Base-by-base conservation (phyloP, 2,113 vertebrate species). In the Elaphurus davidianus region DNA sequence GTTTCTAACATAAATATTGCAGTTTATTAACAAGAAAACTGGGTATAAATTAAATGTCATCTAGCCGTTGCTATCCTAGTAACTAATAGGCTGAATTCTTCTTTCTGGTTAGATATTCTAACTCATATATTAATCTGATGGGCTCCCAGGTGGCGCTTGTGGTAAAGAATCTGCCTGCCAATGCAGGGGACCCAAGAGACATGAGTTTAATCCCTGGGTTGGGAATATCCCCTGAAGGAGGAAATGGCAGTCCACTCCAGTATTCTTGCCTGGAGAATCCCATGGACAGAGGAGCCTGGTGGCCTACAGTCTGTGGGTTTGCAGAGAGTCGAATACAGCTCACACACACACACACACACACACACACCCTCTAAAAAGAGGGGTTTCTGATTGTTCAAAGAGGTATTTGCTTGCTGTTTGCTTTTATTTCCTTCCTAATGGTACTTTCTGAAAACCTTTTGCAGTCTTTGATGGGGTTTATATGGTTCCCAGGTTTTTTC, bases 21-120 rank as follows among this genome's bases (percentile, higher is more conserved):
- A 45, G 3, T 79, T 86, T 79, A 85, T 78, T 74, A 94, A 43
- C 67, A 62, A 47, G 33, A 64, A 74, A 92, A 21, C 45, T 52
- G 78, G 40, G 9, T 92, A 16, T 84, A 60, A 74, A 45, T 28
- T 62, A 55, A 59, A 74, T 59, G 54, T 45, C 52, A 59, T 74
- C n/a, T 60, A 54, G 28, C 86, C 9, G 2, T 87, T 5, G 19
- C 67, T 83, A 2, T 81, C 19, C 50, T 60, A 36, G 16, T 25
- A 82, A 36, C n/a, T 81, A 52, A 3, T 57, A 91, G 71, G 28
- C 59, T n/a, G 59, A 91, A 27, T 55, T 91, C 27, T 43, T 54
- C 59, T 54, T 88, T 45, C 19, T 76, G 60, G 33, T 50, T 52
- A 43, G 30, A 6, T 33, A 87, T 40, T 78, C 16, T 50, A 79